These are phyloP conservation scores for Stenchaetothrips biformis DNA, from an alignment of 2,888 invertebrate genomes.

Conservation along the genomic window DNA sequence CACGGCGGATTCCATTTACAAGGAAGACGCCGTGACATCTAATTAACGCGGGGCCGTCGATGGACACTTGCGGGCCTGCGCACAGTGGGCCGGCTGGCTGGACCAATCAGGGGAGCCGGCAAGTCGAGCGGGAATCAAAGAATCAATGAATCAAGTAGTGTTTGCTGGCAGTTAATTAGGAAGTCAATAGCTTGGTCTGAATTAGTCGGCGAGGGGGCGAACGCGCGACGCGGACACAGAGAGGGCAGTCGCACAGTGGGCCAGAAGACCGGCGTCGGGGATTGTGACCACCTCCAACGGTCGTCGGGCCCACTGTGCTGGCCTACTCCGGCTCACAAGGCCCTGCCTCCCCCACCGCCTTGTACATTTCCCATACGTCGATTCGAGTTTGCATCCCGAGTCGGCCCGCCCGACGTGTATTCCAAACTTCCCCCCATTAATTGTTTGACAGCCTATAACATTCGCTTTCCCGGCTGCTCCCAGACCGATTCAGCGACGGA, in stretches of 20 bases:
- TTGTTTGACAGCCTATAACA: constrained; percentile 8
- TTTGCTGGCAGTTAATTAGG: constrained; percentile 6
- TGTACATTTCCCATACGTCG: background rate
- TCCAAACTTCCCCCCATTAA: constrained; percentile 8
- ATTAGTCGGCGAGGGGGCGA: background rate
- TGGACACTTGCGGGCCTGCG: too few relatives aligned
- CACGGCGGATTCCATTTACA: too few relatives aligned
- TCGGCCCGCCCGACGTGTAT: background rate
- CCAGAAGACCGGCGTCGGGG: too few relatives aligned
- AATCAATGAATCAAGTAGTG: constrained; percentile 1
- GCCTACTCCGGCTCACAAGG: too few relatives aligned
- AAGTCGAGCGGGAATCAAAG: background rate
- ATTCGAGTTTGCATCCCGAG: background rate
- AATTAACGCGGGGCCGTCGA: too few relatives aligned
- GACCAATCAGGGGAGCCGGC: background rate
- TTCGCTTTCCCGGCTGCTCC: background rate
- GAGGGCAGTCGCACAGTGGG: too few relatives aligned
- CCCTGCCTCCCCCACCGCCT: background rate
- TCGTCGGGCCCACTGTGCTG: background rate
- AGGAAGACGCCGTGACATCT: too few relatives aligned
- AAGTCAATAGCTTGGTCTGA: background rate
- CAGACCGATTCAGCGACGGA: too few relatives aligned
- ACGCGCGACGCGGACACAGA: too few relatives aligned
- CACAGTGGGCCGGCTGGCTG: background rate
- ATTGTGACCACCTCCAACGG: too few relatives aligned